phyloP scores from a whole-genome alignment of 2,888 invertebrate genomes.

The Smittia sp. region DNA sequence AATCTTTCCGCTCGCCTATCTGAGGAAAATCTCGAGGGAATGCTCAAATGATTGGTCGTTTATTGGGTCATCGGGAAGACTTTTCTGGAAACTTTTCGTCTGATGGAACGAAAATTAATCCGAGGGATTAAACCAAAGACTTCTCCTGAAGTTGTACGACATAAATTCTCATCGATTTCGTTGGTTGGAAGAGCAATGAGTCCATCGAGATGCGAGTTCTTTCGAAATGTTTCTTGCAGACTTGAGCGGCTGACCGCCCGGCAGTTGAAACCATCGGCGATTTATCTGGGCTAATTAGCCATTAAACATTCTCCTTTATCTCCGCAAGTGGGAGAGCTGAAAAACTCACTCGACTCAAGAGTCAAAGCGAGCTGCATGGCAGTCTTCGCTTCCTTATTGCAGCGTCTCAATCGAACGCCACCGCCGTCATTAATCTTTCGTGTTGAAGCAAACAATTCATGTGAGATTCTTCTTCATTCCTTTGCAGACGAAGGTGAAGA shows the following conservation, averaged over 20 bases:
- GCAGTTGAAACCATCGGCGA: slow-evolving; percentile 24
- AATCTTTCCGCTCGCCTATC: neutral
- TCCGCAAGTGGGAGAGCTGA: neutral
- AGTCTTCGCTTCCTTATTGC: neutral
- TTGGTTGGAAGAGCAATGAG: neutral
- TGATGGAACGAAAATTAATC: neutral
- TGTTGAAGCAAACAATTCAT: no score
- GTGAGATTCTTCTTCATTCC: neutral
- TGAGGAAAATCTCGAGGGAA: neutral
- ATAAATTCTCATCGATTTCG: neutral
- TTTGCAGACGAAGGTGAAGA: slow-evolving; percentile 36
- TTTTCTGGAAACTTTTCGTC: neutral
- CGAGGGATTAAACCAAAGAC: neutral
- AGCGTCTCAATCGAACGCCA: slow-evolving; percentile 25
- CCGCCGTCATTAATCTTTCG: slow-evolving; percentile 36
- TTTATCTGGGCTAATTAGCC: slow-evolving; percentile 36
- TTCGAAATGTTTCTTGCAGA: neutral
- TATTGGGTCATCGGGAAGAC: neutral
- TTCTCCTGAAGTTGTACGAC: neutral
- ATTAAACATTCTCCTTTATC: neutral
- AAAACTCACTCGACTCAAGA: neutral
- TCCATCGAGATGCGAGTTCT: neutral
- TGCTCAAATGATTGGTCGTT: neutral
- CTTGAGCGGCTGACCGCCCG: neutral
- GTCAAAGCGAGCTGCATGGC: neutral